These are phyloP conservation scores for Alethe castanea DNA, from an alignment of 2,113 vertebrate genomes.

Conservation along the genomic window DNA sequence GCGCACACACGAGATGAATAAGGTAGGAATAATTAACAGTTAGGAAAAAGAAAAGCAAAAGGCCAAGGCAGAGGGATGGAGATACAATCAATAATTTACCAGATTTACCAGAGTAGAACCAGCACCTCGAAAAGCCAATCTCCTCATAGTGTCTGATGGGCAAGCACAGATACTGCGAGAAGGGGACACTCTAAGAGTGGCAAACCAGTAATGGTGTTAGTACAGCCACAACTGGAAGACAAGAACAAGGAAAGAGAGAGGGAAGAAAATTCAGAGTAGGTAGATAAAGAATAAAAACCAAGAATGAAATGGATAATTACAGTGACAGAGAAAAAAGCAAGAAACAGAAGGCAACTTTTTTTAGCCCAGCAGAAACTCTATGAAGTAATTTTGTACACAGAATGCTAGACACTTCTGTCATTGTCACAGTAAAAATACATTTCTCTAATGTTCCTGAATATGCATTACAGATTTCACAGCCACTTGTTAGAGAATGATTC, in stretches of 20 bases:
- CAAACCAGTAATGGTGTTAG: conserved; percentile 70
- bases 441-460: conserved; percentile 10
- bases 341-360: conserved; percentile 29
- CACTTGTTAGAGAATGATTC: conserved; percentile 59
- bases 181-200: conserved; percentile 67
- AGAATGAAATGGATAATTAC: conserved; percentile 36
- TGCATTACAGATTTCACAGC: conserved; percentile 23
- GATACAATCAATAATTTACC: conserved; percentile 77
- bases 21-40: neutral
- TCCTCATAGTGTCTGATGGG: conserved; percentile 78
- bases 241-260: conserved; percentile 64
- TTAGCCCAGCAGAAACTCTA: conserved; percentile 24
- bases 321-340: conserved; percentile 1
- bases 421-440: conserved; percentile 30
- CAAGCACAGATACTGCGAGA: conserved; percentile 72
- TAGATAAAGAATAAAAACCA: neutral
- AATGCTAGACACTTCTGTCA: conserved; percentile 3
- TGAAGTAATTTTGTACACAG: neutral
- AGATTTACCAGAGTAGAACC: conserved; percentile 87
- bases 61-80: conserved; percentile 14
- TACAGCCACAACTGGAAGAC: conserved; percentile 77
- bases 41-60: conserved; percentile 38
- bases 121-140: conserved; percentile 83
- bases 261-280: conserved; percentile 44
- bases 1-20: conserved; percentile 5